Percentiles rank a stretch among this genome's conserved stretches.
Evolutionary conservation across 2,888 invertebrate species (phyloP).

Genomic region (Ectemnius cavifrons): DNA sequence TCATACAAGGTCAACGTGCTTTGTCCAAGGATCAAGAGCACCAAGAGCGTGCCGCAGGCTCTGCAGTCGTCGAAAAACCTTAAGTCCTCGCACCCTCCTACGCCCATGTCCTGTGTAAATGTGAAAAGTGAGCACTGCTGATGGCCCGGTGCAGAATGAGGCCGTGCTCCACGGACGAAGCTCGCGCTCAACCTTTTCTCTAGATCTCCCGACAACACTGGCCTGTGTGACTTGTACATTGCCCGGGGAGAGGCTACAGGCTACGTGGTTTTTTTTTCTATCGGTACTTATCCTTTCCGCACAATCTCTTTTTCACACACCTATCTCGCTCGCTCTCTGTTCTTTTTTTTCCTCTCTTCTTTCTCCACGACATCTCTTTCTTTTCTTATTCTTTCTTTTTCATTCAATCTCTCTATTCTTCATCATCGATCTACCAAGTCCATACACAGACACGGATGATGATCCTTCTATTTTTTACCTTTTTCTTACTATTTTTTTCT

Average conservation of each 20-base stretch:
- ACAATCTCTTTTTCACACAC: slow-evolving; percentile 56
- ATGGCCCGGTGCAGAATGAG: slow-evolving; percentile 63
- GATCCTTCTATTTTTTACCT: slow-evolving; percentile 6
- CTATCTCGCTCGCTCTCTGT: slow-evolving; percentile 35
- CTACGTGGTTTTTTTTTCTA: slow-evolving; percentile 74
- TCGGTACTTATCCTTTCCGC: slow-evolving; percentile 73
- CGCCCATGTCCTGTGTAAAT: slow-evolving; percentile 40
- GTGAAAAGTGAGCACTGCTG: slow-evolving; percentile 60
- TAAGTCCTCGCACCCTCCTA: slow-evolving; percentile 27
- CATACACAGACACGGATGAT: background rate
- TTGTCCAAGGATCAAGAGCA: slow-evolving; percentile 83
- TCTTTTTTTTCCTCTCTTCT: slow-evolving; percentile 12
- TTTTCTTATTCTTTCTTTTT: slow-evolving; percentile 7
- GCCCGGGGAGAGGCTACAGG: slow-evolving; percentile 67
- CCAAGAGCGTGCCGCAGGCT: slow-evolving; percentile 79
- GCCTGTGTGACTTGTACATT: slow-evolving; percentile 57
- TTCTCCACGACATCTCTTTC: background rate
- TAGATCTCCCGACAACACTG: slow-evolving; percentile 68
- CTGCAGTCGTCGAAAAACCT: slow-evolving; percentile 23
- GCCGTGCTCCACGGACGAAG: slow-evolving; percentile 67
- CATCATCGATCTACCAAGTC: background rate
- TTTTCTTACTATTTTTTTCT: slow-evolving; percentile 7
- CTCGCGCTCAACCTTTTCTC: slow-evolving; percentile 66
- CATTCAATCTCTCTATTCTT: slow-evolving; percentile 27
- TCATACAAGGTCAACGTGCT: slow-evolving; percentile 80